Evolutionary conservation across 1,140 invertebrate genomes (phyloP).

Genomic region (Calosoma granatense): DNA sequence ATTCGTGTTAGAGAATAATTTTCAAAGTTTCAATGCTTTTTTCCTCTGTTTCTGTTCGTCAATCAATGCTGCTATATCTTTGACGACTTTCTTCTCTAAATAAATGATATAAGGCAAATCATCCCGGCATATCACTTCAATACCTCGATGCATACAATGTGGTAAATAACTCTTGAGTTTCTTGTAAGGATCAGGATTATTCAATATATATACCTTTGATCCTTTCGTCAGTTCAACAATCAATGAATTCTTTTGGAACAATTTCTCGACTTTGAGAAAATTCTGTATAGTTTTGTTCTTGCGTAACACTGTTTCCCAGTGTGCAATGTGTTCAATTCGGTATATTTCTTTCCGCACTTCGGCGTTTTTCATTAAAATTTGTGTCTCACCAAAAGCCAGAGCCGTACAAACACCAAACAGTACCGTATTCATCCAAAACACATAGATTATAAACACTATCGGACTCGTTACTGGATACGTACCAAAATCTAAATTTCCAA

Average conservation of each 20-base stretch:
- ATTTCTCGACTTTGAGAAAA: background rate
- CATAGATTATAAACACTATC: background rate
- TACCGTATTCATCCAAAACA: background rate
- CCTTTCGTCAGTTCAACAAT: background rate
- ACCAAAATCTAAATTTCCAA: background rate
- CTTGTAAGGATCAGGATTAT: conserved; percentile 2
- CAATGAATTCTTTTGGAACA: background rate
- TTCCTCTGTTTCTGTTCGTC: background rate
- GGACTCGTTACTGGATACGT: background rate
- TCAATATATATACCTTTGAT: background rate
- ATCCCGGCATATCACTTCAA: background rate
- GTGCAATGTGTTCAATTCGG: background rate
- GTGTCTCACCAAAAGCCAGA: background rate
- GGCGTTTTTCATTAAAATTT: background rate
- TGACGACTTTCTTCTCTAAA: background rate
- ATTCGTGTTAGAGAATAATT: too few relatives aligned
- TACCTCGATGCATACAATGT: background rate
- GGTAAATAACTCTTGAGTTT: background rate
- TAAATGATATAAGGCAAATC: conserved; percentile 2
- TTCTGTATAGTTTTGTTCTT: background rate
- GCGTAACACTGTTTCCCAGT: background rate
- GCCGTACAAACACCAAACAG: background rate
- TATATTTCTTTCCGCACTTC: background rate
- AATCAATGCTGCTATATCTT: background rate
- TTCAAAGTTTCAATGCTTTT: too few relatives aligned